Percentiles rank a stretch among this genome's conserved stretches.
phyloP scores from a whole-genome alignment of 2,797 vertebrate species.

The Tapirus indicus region DNA sequence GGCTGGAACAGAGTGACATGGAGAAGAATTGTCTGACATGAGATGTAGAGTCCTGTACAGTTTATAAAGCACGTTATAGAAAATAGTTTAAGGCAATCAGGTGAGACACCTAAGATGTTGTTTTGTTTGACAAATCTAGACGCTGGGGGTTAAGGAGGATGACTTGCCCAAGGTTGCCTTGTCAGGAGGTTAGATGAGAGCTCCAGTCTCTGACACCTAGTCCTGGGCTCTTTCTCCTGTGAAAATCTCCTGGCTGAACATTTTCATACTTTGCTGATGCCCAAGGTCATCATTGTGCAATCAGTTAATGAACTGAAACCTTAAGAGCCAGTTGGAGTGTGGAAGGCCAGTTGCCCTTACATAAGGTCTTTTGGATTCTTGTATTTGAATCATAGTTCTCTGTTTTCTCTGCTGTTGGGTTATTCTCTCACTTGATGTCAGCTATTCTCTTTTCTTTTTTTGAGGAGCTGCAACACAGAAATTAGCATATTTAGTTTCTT shows the following conservation, averaged over 20 bases:
- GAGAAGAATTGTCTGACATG: not conserved
- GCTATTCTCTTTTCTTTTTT: not conserved
- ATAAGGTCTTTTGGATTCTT: not conserved
- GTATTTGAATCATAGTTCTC: not conserved
- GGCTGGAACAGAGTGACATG: not conserved
- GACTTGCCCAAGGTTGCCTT: not conserved
- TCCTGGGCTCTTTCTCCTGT: not conserved
- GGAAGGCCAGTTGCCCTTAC: not conserved
- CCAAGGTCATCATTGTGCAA: not conserved
- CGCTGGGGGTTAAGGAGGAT: not conserved
- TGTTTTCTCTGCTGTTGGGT: not conserved
- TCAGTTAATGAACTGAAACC: slow-evolving; percentile 14
- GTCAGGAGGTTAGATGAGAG: not conserved
- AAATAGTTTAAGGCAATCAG: not conserved
- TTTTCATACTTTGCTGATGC: not conserved
- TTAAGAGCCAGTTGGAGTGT: not conserved
- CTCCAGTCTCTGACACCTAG: not conserved
- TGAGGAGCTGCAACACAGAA: not conserved
- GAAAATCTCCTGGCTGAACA: not conserved
- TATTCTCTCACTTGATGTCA: not conserved
- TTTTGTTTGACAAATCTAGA: not conserved
- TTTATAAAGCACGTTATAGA: not conserved
- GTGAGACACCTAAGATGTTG: not conserved
- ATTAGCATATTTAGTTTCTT: not conserved
- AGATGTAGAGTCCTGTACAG: not conserved